Evolutionary conservation across 1,140 invertebrate genomes (phyloP).

Genomic region (Grapholita molesta): DNA sequence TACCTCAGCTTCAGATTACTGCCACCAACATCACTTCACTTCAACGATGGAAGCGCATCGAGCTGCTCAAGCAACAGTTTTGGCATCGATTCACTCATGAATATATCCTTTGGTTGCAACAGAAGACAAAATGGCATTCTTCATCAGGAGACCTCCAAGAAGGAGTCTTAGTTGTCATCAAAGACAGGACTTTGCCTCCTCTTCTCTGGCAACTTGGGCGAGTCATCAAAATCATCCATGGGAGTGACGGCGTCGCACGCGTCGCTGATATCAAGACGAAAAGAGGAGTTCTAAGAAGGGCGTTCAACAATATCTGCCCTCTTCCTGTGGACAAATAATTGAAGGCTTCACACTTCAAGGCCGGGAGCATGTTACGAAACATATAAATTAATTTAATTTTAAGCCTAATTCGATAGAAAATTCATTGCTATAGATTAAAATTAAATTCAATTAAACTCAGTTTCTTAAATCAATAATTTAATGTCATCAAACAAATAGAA

Average conservation of each 20-base stretch:
- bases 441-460: no score
- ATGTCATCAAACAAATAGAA: no score
- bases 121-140: slow-evolving; percentile 19
- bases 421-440: no score
- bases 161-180: slow-evolving; percentile 44
- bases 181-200: slow-evolving; percentile 43
- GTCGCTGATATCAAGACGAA: slow-evolving; percentile 17
- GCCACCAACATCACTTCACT: background rate
- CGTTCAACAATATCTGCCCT: no score
- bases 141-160: slow-evolving; percentile 18
- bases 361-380: no score
- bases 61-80: slow-evolving; percentile 25
- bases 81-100: slow-evolving; percentile 23
- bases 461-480: no score
- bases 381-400: no score
- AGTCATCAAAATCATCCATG: slow-evolving; percentile 33
- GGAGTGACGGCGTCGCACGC: slow-evolving; percentile 38
- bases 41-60: slow-evolving; percentile 21
- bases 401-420: no score
- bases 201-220: slow-evolving; percentile 40
- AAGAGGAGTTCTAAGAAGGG: background rate
- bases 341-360: no score
- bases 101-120: slow-evolving; percentile 22
- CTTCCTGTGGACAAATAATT: no score
- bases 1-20: background rate